A percentile compares a stretch with the other conserved stretches of the same genome.
Evolutionary conservation across 53 echinoderm and acorn worm species (phyloP).

Genomic region (Echinometra lucunter): DNA sequence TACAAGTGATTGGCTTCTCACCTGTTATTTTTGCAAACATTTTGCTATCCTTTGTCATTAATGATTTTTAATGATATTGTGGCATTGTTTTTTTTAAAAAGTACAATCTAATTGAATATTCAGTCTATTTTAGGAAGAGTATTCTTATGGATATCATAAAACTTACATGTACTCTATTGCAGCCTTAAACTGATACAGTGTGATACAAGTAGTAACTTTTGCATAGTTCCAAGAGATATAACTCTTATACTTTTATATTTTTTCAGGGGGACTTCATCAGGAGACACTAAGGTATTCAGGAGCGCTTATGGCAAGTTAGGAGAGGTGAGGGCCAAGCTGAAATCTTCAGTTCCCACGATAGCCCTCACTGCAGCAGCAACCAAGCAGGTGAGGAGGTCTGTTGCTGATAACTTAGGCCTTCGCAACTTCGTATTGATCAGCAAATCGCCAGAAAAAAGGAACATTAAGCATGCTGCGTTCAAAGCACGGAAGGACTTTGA

Average conservation of each 20-base stretch:
- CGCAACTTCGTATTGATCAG: slow-evolving; percentile 61
- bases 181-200: too few relatives aligned
- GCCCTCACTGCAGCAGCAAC: slow-evolving; percentile 77
- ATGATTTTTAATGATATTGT: too few relatives aligned
- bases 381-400: background rate
- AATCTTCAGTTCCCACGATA: slow-evolving; percentile 44
- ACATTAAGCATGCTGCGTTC: slow-evolving; percentile 70
- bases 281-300: slow-evolving; percentile 61
- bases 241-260: background rate
- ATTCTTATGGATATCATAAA: too few relatives aligned
- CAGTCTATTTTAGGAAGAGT: too few relatives aligned
- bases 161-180: too few relatives aligned
- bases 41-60: too few relatives aligned
- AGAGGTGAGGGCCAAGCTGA: slow-evolving; percentile 40
- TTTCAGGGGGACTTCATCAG: slow-evolving; percentile 35
- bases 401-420: slow-evolving; percentile 68
- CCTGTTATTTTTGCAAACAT: too few relatives aligned
- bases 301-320: slow-evolving; percentile 54
- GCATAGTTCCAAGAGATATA: background rate
- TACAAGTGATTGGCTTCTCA: too few relatives aligned
- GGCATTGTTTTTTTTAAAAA: too few relatives aligned
- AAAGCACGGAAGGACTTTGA: slow-evolving; percentile 42
- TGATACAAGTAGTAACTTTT: too few relatives aligned
- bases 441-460: slow-evolving; percentile 51
- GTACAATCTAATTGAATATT: too few relatives aligned